A percentile compares a stretch with the other conserved stretches of the same genome.
Conservation (phyloP, 2,113 vertebrate species). For the Lipophrys pholis region DNA sequence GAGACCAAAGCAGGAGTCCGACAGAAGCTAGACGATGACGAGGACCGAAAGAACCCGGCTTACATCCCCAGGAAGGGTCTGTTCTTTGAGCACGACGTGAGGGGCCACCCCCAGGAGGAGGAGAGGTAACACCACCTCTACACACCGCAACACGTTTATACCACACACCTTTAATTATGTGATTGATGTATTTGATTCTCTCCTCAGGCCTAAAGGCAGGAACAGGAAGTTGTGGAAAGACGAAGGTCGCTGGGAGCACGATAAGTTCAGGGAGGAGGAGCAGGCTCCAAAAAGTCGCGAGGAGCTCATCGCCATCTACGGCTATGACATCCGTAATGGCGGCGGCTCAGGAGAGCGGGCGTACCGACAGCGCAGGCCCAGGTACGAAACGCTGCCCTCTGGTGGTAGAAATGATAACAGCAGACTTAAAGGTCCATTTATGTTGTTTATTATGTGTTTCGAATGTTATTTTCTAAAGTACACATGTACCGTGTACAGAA, state of each 20-base stretch:
- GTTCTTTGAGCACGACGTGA: conserved; percentile 97
- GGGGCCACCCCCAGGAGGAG: conserved; percentile 94
- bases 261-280: conserved; percentile 96
- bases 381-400: conserved; percentile 63
- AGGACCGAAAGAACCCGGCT: conserved; percentile 96
- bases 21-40: conserved; percentile 95
- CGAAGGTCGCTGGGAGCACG: conserved; percentile 96
- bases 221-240: conserved; percentile 98
- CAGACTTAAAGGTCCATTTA: too few relatives aligned
- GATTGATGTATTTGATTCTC: too few relatives aligned
- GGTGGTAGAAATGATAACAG: too few relatives aligned
- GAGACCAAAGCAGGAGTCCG: conserved; percentile 90
- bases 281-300: conserved; percentile 96
- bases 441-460: too few relatives aligned
- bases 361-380: conserved; percentile 86
- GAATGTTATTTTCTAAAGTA: too few relatives aligned
- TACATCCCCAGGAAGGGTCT: conserved; percentile 97
- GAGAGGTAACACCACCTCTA: conserved; percentile 82
- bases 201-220: conserved; percentile 90
- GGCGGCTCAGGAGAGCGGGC: conserved; percentile 86
- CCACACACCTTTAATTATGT: too few relatives aligned
- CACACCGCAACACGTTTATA: too few relatives aligned
- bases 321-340: conserved; percentile 95
- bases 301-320: conserved; percentile 95
- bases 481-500: too few relatives aligned